Percentiles rank a stretch among this genome's conserved stretches.
Evolutionary conservation across 2,797 vertebrate species (phyloP).

Genomic region (Onychomys torridus): DNA sequence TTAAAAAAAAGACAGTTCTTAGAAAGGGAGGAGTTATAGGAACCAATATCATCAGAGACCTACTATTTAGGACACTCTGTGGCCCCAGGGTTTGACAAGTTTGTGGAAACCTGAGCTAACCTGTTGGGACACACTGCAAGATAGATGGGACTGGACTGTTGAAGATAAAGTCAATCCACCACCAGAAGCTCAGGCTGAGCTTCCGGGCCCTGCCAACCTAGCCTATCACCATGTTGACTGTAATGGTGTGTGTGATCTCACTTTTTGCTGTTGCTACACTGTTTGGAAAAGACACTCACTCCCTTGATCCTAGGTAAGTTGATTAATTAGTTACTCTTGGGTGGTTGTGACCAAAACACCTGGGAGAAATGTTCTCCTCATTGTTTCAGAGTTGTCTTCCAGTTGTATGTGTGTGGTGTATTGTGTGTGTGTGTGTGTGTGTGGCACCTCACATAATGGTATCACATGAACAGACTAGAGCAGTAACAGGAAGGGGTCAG

Average conservation of each 20-base stretch:
- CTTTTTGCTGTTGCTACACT: neutral
- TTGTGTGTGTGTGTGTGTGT: no score
- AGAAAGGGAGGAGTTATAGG: neutral
- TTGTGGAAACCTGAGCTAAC: slow-evolving; percentile 18
- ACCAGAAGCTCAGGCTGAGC: slow-evolving; percentile 24
- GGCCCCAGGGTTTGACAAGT: neutral
- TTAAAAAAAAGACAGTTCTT: neutral
- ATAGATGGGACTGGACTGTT: neutral
- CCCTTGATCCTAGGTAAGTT: neutral
- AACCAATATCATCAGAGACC: neutral
- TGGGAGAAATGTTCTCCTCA: neutral
- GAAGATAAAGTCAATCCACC: slow-evolving; percentile 23
- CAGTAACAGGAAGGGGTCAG: neutral
- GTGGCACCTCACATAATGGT: neutral
- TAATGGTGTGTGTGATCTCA: neutral
- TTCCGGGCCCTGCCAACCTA: neutral
- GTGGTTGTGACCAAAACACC: neutral
- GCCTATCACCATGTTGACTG: neutral
- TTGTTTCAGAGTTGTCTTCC: neutral
- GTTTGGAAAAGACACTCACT: neutral
- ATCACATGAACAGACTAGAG: neutral
- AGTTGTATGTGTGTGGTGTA: neutral
- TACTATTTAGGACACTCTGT: neutral
- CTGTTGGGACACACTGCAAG: neutral
- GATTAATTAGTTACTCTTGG: neutral